phyloP scores from a whole-genome alignment of 2,888 invertebrate genomes.

The Bimastos eiseni region DNA sequence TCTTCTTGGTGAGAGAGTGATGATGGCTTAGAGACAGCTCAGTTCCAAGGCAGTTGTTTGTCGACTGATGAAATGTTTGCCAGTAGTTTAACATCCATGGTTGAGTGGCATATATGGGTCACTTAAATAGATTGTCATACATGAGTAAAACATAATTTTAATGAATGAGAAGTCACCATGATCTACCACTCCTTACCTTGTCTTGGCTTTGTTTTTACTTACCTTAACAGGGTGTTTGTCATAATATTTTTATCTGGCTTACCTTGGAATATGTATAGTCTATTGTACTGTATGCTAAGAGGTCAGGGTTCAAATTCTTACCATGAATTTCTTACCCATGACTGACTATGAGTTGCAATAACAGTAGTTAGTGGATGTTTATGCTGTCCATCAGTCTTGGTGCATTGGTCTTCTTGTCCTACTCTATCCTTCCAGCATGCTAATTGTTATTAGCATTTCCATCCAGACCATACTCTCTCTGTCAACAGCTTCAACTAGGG shows the following conservation, averaged over 20 bases:
- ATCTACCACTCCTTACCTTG: neutral
- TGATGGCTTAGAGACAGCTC: neutral
- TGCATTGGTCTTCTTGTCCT: no score
- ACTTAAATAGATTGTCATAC: constrained; percentile 1
- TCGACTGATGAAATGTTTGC: neutral
- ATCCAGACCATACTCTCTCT: no score
- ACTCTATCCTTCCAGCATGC: no score
- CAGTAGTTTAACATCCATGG: neutral
- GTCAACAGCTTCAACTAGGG: no score
- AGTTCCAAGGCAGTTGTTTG: neutral
- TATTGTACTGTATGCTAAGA: no score
- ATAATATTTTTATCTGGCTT: neutral
- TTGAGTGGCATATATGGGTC: neutral
- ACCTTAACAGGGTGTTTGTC: neutral
- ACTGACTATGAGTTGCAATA: no score
- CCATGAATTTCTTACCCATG: no score
- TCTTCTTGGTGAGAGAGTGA: neutral
- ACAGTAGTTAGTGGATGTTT: no score
- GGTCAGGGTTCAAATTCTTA: no score
- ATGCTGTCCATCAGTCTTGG: no score
- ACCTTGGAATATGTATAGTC: no score
- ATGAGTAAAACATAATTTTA: neutral
- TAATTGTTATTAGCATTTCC: no score
- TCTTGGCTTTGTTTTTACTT: neutral
- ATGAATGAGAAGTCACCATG: neutral